Evolutionary conservation across 2,113 vertebrate genomes (phyloP).

Genomic region (Micromys minutus): DNA sequence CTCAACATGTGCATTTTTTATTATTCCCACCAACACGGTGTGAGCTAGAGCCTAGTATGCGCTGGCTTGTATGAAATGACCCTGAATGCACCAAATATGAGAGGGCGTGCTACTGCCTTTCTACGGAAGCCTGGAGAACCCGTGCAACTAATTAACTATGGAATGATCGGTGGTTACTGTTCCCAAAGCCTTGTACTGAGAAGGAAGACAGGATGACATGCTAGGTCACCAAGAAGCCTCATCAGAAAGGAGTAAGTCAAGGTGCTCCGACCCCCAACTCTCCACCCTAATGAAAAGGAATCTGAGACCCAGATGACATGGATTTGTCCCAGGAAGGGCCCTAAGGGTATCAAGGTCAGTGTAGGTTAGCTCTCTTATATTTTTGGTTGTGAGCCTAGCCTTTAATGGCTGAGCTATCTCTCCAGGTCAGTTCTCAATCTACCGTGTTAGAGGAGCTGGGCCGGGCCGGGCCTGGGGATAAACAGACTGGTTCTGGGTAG

Average conservation of each 20-base stretch:
- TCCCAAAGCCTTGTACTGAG: background rate
- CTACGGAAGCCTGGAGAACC: background rate
- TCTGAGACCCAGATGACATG: background rate
- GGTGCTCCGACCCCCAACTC: background rate
- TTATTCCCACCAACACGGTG: background rate
- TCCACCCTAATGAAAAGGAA: background rate
- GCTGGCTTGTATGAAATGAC: background rate
- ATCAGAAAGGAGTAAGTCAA: background rate
- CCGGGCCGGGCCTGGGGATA: background rate
- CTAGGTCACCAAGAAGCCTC: background rate
- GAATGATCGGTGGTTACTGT: background rate
- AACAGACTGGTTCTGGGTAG: background rate
- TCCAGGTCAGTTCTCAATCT: background rate
- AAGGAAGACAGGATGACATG: background rate
- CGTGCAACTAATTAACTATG: background rate
- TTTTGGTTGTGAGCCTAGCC: too few species aligned
- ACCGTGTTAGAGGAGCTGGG: background rate
- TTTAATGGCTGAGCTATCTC: too few species aligned
- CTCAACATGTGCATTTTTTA: background rate
- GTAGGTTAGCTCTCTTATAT: background rate
- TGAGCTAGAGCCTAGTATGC: background rate
- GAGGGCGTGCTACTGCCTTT: background rate
- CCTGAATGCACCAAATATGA: background rate
- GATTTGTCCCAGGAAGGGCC: too few species aligned
- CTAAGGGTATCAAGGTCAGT: background rate